These are phyloP conservation scores for Porphyrio hochstetteri DNA, from an alignment of 2,113 vertebrate species.

Conservation along the genomic window DNA sequence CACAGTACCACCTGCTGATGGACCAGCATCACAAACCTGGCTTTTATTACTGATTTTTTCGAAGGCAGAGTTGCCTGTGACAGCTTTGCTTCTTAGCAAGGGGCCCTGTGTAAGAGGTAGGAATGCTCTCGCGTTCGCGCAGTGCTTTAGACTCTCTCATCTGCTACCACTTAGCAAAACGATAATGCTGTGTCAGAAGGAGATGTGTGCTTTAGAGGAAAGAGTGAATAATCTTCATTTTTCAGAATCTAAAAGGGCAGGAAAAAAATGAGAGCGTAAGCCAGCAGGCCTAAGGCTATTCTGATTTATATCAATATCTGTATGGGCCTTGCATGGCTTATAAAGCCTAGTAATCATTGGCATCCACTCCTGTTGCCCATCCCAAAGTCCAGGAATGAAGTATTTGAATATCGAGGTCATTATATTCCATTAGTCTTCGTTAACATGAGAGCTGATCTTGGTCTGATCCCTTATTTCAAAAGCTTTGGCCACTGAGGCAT, in stretches of 20 bases:
- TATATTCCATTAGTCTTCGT: constrained; percentile 1
- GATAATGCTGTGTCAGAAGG: constrained; percentile 42
- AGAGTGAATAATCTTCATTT: constrained; percentile 23
- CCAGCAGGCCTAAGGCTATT: background rate
- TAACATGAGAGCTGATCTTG: background rate
- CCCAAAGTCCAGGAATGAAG: background rate
- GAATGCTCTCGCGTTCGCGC: background rate
- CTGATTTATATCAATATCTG: background rate
- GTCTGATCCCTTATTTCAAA: constrained; percentile 2
- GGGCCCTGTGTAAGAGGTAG: background rate
- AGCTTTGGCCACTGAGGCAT: background rate
- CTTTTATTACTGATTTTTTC: constrained; percentile 27
- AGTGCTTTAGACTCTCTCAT: constrained; percentile 22
- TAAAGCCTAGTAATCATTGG: background rate
- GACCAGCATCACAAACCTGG: constrained; percentile 51
- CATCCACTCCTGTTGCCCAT: background rate
- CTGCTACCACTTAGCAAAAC: constrained; percentile 48
- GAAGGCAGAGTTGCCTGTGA: background rate
- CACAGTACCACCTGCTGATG: constrained; percentile 70
- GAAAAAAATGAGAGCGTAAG: background rate
- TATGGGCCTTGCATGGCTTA: background rate
- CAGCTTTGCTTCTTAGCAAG: constrained; percentile 14
- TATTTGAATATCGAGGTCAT: background rate
- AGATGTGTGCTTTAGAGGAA: background rate
- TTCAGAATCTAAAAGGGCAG: background rate